Base-by-base conservation (phyloP, 2,797 vertebrate genomes). In the Enteromius argenteus region DNA sequence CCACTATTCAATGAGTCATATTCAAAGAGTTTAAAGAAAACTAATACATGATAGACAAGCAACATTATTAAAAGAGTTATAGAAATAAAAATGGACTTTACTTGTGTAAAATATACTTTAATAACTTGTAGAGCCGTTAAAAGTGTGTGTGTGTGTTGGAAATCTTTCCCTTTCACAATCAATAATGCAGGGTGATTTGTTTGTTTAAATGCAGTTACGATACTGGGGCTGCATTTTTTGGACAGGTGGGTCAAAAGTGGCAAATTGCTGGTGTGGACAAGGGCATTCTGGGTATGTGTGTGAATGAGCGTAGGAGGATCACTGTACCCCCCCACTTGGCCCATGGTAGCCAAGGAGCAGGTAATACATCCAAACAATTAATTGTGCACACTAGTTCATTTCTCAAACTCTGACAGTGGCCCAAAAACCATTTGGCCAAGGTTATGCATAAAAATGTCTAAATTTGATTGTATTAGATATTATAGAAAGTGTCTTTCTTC, bases 211-310 rank as follows among this genome's bases (percentile, higher is more conserved):
- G 8, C 93, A 99, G 98, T 91, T 95, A 97, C 0, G 93, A 98
- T 87, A 95, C 92, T 72, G 96, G 93, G 42, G 92, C 89, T 23
- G 90, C 97, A 0, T 97, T 96, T 88, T 96, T 97, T 32, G 96
- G 95, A 0, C 94, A 96, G 90, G 94, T 98, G 53, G 98, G 98
- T 1, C 95, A 97, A 37, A 97, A 97, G 3, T 94, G 96, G 13
- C 95, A 98, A 81, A 95, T 99, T 90, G 96, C 96, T 0, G 98
- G 98, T 58, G 92, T 99, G 77, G 97, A 99, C 72, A 96, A 97
- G 86, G 98, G 98, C 39, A 94, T 99, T 88, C 94, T 95, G 94
- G 98, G 97, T 73, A 99, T 99, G 98, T 99, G 98, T 1, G 96
- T 99, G 44, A 99, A 97, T 0, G 98, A 99, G 90, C 94, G 95